Conservation (phyloP, 2,797 vertebrate species). For the Gymnothorax javanicus region DNA sequence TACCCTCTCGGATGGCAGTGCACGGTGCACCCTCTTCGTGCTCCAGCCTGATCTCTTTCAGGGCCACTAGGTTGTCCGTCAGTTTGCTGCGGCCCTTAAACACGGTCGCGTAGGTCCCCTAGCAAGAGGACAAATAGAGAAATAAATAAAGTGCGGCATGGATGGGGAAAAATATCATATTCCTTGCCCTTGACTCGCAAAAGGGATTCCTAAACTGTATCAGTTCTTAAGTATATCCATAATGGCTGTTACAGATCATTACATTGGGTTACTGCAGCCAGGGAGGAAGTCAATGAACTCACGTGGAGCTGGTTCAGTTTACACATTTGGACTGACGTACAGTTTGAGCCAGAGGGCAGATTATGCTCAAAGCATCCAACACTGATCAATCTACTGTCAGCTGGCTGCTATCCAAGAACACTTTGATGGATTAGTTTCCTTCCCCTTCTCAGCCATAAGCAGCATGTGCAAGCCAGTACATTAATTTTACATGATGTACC, state of each 20-base stretch:
- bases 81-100: conserved; percentile 80
- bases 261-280: background rate
- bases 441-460: background rate
- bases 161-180: background rate
- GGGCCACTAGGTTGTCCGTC: conserved; percentile 77
- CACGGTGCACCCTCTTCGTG: conserved; percentile 80
- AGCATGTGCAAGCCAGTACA: background rate
- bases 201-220: background rate
- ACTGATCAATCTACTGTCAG: background rate
- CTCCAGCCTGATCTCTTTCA: conserved; percentile 80
- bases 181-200: background rate
- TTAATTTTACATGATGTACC: background rate
- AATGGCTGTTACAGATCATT: background rate
- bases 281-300: background rate
- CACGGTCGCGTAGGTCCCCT: conserved; percentile 80
- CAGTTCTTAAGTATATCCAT: background rate
- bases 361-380: background rate
- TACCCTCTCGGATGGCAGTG: conserved; percentile 81
- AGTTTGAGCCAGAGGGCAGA: background rate
- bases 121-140: background rate
- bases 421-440: conserved; percentile 15
- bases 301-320: background rate
- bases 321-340: background rate
- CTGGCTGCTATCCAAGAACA: background rate
- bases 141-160: background rate